phyloP scores from a whole-genome alignment of 2,113 vertebrate genomes.

The Procavia capensis region DNA sequence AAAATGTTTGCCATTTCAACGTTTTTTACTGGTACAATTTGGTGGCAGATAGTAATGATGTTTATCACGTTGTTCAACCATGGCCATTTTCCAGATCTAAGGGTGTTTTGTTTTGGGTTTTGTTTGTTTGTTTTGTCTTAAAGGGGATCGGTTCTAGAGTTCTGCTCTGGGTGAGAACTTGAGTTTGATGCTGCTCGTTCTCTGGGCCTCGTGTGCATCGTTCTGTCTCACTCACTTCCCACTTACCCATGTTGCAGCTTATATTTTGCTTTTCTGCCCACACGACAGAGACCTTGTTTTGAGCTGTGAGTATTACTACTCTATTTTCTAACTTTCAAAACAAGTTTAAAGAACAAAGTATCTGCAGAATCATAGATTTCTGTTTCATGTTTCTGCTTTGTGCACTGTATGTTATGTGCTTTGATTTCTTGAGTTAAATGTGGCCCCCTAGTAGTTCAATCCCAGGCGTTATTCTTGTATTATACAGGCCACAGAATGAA shows the following conservation, averaged over 20 bases:
- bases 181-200: not conserved
- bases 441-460: not conserved
- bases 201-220: not conserved
- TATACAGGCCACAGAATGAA: not conserved
- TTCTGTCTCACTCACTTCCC: slow-evolving; percentile 57
- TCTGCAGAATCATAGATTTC: not conserved
- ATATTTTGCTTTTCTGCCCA: slow-evolving; percentile 73
- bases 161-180: not conserved
- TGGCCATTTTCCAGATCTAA: not conserved
- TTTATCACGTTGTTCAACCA: not conserved
- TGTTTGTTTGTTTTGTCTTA: not conserved
- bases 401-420: not conserved
- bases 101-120: not conserved
- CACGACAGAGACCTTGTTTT: slow-evolving; percentile 64
- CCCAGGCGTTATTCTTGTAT: not conserved
- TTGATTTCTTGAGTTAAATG: slow-evolving; percentile 36
- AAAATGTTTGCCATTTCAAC: not conserved
- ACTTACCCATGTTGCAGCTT: slow-evolving; percentile 70
- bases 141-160: not conserved
- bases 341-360: slow-evolving; percentile 53
- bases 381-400: slow-evolving; percentile 41
- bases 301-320: slow-evolving; percentile 65
- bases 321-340: slow-evolving; percentile 76
- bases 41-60: not conserved
- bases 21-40: not conserved